Conservation (phyloP, 2,797 vertebrate species). For the Diceros bicornis region DNA sequence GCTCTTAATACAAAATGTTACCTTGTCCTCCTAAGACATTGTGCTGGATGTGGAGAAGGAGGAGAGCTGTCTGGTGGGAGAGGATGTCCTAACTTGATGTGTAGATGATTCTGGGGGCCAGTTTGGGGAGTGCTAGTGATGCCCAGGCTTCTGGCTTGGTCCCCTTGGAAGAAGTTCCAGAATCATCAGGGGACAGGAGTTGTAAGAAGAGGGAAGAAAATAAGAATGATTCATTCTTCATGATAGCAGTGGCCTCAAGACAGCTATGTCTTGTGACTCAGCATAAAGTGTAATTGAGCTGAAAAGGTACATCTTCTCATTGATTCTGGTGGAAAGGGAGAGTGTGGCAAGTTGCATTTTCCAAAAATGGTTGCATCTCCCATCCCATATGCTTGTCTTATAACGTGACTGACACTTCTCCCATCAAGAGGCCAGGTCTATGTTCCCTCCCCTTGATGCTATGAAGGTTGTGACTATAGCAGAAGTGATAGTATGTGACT, state of each 20-base stretch:
- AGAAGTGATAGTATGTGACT: background rate
- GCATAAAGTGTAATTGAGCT: background rate
- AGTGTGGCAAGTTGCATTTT: background rate
- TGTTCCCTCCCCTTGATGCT: background rate
- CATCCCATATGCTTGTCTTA: background rate
- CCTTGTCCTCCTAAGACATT: background rate
- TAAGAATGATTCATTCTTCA: background rate
- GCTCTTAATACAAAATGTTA: background rate
- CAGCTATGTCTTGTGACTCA: background rate
- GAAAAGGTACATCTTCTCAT: background rate
- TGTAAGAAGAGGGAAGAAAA: background rate
- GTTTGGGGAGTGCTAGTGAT: background rate
- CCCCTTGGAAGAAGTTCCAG: background rate
- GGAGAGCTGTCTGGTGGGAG: background rate
- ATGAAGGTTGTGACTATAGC: background rate
- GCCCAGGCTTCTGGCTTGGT: background rate
- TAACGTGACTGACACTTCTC: background rate
- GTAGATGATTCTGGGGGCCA: background rate
- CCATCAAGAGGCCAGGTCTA: background rate
- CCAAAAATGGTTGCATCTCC: background rate
- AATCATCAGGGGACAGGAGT: background rate
- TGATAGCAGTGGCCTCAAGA: background rate
- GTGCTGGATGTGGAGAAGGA: background rate
- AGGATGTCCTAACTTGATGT: background rate
- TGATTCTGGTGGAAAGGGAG: background rate